Conservation (phyloP, 2,888 invertebrate genomes). For the Dascillus cervinus region DNA sequence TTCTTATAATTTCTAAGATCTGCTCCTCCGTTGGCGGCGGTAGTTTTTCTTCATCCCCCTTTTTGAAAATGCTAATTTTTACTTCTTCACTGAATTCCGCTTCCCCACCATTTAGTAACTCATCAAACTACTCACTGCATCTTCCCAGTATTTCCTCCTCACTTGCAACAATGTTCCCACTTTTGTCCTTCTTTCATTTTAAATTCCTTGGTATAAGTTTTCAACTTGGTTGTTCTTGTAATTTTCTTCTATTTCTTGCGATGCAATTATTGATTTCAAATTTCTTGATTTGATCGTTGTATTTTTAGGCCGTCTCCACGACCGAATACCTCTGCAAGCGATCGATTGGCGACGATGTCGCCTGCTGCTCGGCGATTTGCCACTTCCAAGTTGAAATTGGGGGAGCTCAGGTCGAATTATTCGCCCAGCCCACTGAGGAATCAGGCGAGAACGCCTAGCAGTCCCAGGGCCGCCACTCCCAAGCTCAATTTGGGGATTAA, state of each 20-base stretch:
- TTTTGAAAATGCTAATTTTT: no score
- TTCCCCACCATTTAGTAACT: no score
- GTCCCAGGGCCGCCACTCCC: slow-evolving; percentile 37
- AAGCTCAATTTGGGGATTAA: slow-evolving; percentile 45
- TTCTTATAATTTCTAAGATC: no score
- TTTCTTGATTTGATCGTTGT: slow-evolving; percentile 4
- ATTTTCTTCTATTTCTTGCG: background rate
- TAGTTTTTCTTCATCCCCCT: no score
- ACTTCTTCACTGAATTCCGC: no score
- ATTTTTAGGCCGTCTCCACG: slow-evolving; percentile 48
- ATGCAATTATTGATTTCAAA: background rate
- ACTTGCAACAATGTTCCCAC: no score
- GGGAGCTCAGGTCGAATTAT: slow-evolving; percentile 49
- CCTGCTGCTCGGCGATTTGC: slow-evolving; percentile 90
- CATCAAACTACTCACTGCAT: no score
- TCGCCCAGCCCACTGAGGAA: slow-evolving; percentile 46
- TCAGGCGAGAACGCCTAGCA: slow-evolving; percentile 30
- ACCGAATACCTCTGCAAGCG: slow-evolving; percentile 55
- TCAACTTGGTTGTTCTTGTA: no score
- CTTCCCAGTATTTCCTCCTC: no score
- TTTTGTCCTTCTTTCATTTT: no score
- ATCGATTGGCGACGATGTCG: slow-evolving; percentile 84
- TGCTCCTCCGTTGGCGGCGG: no score
- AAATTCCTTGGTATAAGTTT: no score
- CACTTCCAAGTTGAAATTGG: slow-evolving; percentile 51